Percentiles rank a stretch among this genome's conserved stretches.
Conservation (phyloP, 2,797 vertebrate species). For the Lerista edwardsae region DNA sequence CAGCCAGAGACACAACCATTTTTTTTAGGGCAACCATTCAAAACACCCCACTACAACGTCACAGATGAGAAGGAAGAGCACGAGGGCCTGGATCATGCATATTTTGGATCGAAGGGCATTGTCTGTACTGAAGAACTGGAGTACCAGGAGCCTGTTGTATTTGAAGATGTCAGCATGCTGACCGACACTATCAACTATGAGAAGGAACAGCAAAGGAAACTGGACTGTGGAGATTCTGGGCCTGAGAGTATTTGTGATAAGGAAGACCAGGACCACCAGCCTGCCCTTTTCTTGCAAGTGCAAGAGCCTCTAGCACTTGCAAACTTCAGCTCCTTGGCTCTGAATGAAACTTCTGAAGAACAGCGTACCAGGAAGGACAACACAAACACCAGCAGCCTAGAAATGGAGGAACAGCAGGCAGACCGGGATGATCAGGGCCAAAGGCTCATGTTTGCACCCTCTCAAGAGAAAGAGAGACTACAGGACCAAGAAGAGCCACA, state of each 20-base stretch:
- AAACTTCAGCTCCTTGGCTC: not conserved
- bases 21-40: not conserved
- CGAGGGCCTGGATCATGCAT: not conserved
- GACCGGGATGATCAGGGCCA: not conserved
- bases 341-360: accelerated
- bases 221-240: not conserved
- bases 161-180: not conserved
- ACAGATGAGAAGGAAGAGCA: not conserved
- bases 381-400: not conserved
- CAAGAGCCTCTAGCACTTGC: not conserved
- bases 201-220: conserved; percentile 13
- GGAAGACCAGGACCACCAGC: conserved; percentile 1
- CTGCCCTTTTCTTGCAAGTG: conserved; percentile 14
- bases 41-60: not conserved
- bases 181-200: conserved; percentile 4
- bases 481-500: not conserved
- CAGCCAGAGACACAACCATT: not conserved
- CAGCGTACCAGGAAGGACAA: not conserved
- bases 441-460: not conserved
- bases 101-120: not conserved
- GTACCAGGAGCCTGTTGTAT: not conserved
- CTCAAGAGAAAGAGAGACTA: not conserved
- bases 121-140: conserved; percentile 12
- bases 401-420: not conserved
- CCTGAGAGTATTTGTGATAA: conserved; percentile 8